These are phyloP conservation scores for Tinea semifulvella DNA, from an alignment of 2,888 invertebrate species.

Conservation along the genomic window DNA sequence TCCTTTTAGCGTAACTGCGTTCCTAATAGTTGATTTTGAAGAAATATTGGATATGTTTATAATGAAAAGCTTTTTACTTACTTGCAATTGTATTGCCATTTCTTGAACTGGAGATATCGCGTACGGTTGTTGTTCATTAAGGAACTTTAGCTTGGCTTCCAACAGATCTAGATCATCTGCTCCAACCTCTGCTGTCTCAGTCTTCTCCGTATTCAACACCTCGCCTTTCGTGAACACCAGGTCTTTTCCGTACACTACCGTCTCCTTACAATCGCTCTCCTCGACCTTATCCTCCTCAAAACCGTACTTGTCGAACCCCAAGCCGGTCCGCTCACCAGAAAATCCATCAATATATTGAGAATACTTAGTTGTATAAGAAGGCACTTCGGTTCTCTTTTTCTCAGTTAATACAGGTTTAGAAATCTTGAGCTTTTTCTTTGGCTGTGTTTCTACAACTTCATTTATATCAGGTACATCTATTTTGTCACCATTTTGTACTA, in stretches of 20 bases:
- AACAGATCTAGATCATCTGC: slow-evolving; percentile 49
- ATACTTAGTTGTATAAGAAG: slow-evolving; percentile 56
- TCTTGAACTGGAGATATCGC: slow-evolving; percentile 61
- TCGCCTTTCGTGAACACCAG: slow-evolving; percentile 63
- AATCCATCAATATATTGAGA: slow-evolving; percentile 53
- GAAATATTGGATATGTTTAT: too few species aligned
- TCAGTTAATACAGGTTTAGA: slow-evolving; percentile 51
- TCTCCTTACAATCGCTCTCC: slow-evolving; percentile 35
- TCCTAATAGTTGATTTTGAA: too few species aligned
- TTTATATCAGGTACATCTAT: slow-evolving; percentile 22
- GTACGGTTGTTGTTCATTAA: slow-evolving; percentile 53
- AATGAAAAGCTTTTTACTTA: too few species aligned
- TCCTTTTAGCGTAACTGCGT: too few species aligned
- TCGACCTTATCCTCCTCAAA: slow-evolving; percentile 24
- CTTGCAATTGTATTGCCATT: slow-evolving; percentile 68
- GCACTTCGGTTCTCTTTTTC: slow-evolving; percentile 35
- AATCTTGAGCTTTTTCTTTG: slow-evolving; percentile 48
- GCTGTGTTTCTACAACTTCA: slow-evolving; percentile 41
- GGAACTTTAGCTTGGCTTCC: slow-evolving; percentile 60
- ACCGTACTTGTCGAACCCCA: slow-evolving; percentile 46
- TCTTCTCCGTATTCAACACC: slow-evolving; percentile 47
- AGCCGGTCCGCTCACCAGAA: slow-evolving; percentile 51
- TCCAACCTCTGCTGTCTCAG: slow-evolving; percentile 17
- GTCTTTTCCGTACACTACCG: slow-evolving; percentile 49
- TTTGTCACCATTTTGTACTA: slow-evolving; percentile 25